These are phyloP conservation scores for Erinaceus europaeus DNA, from an alignment of 2,113 vertebrate genomes.

Conservation along the genomic window DNA sequence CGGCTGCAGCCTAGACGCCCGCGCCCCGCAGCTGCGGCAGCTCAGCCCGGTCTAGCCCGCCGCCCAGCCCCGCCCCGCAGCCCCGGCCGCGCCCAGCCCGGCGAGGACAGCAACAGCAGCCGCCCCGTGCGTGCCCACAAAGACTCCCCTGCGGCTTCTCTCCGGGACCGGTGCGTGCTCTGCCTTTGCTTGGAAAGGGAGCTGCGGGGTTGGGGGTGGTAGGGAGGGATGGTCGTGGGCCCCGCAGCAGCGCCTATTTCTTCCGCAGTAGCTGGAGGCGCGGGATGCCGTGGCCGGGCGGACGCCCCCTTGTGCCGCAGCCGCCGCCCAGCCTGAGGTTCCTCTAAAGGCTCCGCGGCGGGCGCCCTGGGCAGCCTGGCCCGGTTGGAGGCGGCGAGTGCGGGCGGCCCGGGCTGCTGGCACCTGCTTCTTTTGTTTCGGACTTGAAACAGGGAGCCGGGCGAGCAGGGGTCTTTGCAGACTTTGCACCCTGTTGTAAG, in stretches of 20 bases:
- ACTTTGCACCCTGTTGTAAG: not conserved
- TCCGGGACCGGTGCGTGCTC: constrained; percentile 69
- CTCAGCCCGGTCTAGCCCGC: constrained; percentile 69
- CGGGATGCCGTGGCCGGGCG: not conserved
- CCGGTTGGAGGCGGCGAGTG: no score
- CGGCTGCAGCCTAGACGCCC: constrained; percentile 76
- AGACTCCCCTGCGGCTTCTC: constrained; percentile 70
- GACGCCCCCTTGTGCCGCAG: not conserved
- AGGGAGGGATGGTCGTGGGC: not conserved
- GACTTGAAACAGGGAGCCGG: no score
- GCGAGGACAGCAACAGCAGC: constrained; percentile 44
- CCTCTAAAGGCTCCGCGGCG: constrained; percentile 52
- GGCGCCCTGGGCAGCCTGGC: not conserved
- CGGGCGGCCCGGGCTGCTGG: constrained; percentile 21
- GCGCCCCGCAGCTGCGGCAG: constrained; percentile 82
- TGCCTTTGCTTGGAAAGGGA: not conserved
- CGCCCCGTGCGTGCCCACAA: constrained; percentile 82
- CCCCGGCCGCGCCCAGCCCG: constrained; percentile 24
- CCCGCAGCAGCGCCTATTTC: no score
- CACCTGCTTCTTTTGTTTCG: no score
- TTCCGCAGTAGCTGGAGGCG: not conserved
- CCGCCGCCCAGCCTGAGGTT: not conserved
- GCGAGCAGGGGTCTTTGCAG: not conserved
- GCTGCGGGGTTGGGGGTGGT: not conserved
- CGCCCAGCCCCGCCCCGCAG: not conserved